Evolutionary conservation across 2,888 invertebrate species (phyloP), one percentile per base, ranked within the genome.

Genomic region (Napeogenes inachia): DNA sequence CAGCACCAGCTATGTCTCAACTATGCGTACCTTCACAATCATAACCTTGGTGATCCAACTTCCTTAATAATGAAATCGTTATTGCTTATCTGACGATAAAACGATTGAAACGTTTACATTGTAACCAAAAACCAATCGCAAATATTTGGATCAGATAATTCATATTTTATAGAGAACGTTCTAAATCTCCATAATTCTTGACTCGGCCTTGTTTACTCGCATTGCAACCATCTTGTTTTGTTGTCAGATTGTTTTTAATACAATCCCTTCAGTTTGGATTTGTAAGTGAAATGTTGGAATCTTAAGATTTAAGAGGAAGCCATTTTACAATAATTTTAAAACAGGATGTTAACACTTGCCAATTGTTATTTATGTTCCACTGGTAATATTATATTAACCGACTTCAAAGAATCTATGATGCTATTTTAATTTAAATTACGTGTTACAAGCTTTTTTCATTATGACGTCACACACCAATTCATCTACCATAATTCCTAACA

Each of bases 11-110:
- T 75, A 76, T 74, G 75, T 82, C 82, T 78, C 71, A 82, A 79
- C 78, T 78, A 83, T 80, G 80, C 76, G 71, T 80, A 78, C 86
- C 84, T 87, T 86, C 84, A 78, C 79, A 76, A 67, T 69, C 79
- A 33, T 54, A 81, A 81, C 89, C 87, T 87, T 88, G 87, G 76
- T 75, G 74, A 75, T 70, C 65, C 73, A 72, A 79, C 85, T 87
- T 87, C 89, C 88, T 87, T 74, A 73, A 21, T 21, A 21, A 85
- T 84, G 82, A 75, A 76, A 80, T 77, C 75, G 60, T 63, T 69
- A 62, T 64, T 57, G 45, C 57, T 61, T 61, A 60, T 61, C 46
- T 54, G 45, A 45, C 47, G 13, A 47, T 47, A 5, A 6, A 47
- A 35, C 35, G 2, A 5, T 5, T 47, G 13, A 6, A n/a, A 3